A percentile compares a stretch with the other conserved stretches of the same genome.
Conservation (phyloP, 2,113 vertebrate species). For the Lipotes vexillifer region DNA sequence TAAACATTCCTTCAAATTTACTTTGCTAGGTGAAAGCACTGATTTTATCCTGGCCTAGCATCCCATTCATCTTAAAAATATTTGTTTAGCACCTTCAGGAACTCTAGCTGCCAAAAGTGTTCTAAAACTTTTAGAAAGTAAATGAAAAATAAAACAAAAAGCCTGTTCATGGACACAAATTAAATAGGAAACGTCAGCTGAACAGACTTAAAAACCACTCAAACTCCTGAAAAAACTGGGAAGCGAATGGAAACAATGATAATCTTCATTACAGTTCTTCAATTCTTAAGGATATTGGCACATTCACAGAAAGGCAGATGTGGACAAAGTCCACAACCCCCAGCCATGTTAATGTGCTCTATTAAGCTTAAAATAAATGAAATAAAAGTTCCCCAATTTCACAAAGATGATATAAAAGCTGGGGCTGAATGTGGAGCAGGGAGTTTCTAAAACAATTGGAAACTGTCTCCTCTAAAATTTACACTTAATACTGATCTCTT, state of each 20-base stretch:
- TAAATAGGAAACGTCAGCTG: slow-evolving; percentile 40
- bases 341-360: not conserved
- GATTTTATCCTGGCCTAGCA: not conserved
- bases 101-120: slow-evolving; percentile 1
- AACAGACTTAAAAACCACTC: slow-evolving; percentile 21
- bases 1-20: slow-evolving; percentile 12
- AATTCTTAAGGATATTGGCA: slow-evolving; percentile 7
- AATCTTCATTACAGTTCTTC: slow-evolving; percentile 11
- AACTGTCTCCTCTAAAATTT: slow-evolving; percentile 34
- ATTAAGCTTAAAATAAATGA: not conserved
- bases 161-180: not conserved
- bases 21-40: not conserved
- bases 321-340: slow-evolving; percentile 2
- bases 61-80: not conserved
- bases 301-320: not conserved
- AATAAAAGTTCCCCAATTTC: not conserved
- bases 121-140: slow-evolving; percentile 28
- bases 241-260: slow-evolving; percentile 34
- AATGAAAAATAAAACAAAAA: slow-evolving; percentile 37
- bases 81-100: not conserved
- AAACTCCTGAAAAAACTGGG: slow-evolving; percentile 15
- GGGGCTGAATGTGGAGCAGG: slow-evolving; percentile 21
- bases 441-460: not conserved
- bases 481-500: not conserved
- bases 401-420: slow-evolving; percentile 9